Base-by-base conservation (phyloP, 2,797 vertebrate species). In the Eleutherodactylus coqui region DNA sequence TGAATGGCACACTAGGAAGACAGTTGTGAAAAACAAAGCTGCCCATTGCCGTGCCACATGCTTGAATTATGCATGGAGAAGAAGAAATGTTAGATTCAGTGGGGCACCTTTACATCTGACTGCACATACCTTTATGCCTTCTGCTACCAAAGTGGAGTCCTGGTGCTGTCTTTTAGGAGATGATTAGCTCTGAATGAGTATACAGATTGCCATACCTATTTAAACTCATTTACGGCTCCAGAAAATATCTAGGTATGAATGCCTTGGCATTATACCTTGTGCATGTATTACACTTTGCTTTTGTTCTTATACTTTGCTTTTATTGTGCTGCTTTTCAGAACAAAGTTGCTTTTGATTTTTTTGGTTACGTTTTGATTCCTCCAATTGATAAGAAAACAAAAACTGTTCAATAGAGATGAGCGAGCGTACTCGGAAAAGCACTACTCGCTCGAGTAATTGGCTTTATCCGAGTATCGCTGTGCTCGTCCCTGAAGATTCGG, bases 11-110 rank as follows among this genome's bases (percentile, higher is more conserved):
- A 2, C 58, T 82, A 24, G 85, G 79, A 86, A 36, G 36, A n/a
- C 60, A 11, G 29, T 70, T 85, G 27, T 75, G 51, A 36, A 80
- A 80, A 76, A 75, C 55, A 86, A 81, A 81, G 79, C 72, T 82
- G 58, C 34, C 70, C 36, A 36, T 75, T 77, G 62, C 72, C 24
- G 8, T 86, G 69, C 72, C 60, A 67, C 85, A 43, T 69, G 69
- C 21, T 29, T 60, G 34, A 62, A 49, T 81, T 75, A 67, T 60
- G 49, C 16, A 29, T 21, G 3, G 4, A 60, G 21, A 70, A 70
- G 51, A 41, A 47, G 36, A 32, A 38, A 47, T 21, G 67, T 78
- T 49, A 21, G 13, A 17, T 62, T 64, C 53, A 24, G 58, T 82
- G 55, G 60, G 79, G 21, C 73, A 34, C 53, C 73, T 72, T 72